Conservation (phyloP, 2,888 invertebrate species). For the Epistrophella euchroma region DNA sequence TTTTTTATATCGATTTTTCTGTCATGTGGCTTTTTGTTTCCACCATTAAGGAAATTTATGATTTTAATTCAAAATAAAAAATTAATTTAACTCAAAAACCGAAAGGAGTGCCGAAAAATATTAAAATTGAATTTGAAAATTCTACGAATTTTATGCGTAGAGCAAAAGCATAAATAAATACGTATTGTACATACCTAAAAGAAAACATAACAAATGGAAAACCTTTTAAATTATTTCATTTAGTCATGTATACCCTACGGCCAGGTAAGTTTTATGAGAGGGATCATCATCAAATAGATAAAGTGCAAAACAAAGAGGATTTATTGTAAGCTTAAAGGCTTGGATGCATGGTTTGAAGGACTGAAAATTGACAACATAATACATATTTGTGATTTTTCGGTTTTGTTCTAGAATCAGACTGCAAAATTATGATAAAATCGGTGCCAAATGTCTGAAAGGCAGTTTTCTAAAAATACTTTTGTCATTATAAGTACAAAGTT, state of each 20-base stretch:
- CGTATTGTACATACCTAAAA: background rate
- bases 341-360: no score
- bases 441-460: no score
- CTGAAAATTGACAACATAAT: no score
- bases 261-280: background rate
- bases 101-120: background rate
- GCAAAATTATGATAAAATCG: no score
- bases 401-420: no score
- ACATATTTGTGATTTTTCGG: no score
- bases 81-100: background rate
- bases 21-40: background rate
- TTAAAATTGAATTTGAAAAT: conserved; percentile 16
- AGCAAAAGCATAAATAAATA: background rate
- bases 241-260: background rate
- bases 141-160: background rate
- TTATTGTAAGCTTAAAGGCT: no score
- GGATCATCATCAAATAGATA: no score
- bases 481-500: no score
- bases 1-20: background rate
- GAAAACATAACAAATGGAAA: background rate
- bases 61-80: conserved; percentile 4
- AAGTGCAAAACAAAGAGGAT: no score
- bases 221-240: background rate
- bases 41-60: conserved; percentile 2
- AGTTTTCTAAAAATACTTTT: no score